Evolutionary conservation across 2,888 invertebrate genomes (phyloP).

Genomic region (Ophioninae sp.): DNA sequence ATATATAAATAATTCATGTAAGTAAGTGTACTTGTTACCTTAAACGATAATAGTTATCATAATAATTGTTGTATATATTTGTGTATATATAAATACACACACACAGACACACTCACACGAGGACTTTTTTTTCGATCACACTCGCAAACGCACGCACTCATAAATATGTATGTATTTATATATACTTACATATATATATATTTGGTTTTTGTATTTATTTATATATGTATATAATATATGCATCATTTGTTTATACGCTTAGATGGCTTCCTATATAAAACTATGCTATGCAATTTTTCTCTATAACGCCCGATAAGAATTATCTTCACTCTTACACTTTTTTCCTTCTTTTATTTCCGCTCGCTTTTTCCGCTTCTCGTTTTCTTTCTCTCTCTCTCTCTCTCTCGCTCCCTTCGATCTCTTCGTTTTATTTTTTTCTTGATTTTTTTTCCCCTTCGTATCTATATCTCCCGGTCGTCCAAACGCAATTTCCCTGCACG

Average conservation of each 20-base stretch:
- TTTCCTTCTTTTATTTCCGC: constrained; percentile 51
- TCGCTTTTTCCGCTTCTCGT: constrained; percentile 5
- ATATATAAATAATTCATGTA: constrained; percentile 68
- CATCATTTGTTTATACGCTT: constrained; percentile 74
- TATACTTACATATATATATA: constrained; percentile 69
- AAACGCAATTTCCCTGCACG: constrained; percentile 53
- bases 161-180: constrained; percentile 21
- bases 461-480: constrained; percentile 48
- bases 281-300: constrained; percentile 76
- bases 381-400: constrained; percentile 26
- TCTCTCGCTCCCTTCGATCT: constrained; percentile 30
- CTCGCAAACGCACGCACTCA: too few species aligned
- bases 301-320: constrained; percentile 71
- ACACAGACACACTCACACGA: constrained; percentile 19
- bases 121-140: too few species aligned
- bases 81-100: constrained; percentile 62
- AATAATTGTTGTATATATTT: constrained; percentile 69
- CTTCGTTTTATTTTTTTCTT: constrained; percentile 25
- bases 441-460: constrained; percentile 27
- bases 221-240: constrained; percentile 72
- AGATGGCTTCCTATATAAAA: constrained; percentile 78
- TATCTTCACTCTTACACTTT: constrained; percentile 66
- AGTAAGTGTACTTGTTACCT: constrained; percentile 64
- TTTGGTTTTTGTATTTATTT: constrained; percentile 73
- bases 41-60: constrained; percentile 68